Evolutionary conservation across 2,888 invertebrate genomes (phyloP), one percentile per base, ranked within the genome.

Genomic region (Oscheius onirici): DNA sequence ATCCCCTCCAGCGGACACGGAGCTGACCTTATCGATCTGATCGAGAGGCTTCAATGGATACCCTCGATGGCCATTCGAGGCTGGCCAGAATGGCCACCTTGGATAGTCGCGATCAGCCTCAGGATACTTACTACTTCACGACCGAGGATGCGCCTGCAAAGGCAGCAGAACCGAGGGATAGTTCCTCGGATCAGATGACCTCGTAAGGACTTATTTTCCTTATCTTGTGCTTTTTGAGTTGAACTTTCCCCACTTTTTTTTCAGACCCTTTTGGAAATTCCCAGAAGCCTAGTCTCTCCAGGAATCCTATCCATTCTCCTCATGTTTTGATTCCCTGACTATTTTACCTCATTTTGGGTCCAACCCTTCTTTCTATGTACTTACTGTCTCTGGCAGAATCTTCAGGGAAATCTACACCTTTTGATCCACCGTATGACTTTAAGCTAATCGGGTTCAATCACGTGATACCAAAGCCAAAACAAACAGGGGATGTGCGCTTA

Each of bases 31-130:
- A 55, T 55, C 54, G 54, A 55, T 55, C 54, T 8, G 26, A 46
- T 26, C 22, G 63, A 41, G 43, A 15, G 11, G 61, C 6, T 44
- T 41, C 40, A 66, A 74, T 77, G 77, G 71, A 77, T 72, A 77
- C 77, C 44, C 55, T 77, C 66, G 77, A 77, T 67, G 72, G 72
- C 40, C 74, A 74, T n/a, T 73, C 73, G 15, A 49, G 49, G 55
- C 46, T 74, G 26, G 51, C 68, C 49, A 61, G 74, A 46, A 74
- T 77, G 74, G 71, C 72, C 34, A 77, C 77, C 13, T 28, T 77
- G 49, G 77, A 77, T 17, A 74, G 72, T 10, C 65, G 69, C 44
- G 72, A 74, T 13, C 60, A 54, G 34, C 69, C 46, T 3, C 52
- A 71, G 57, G 71, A 71, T 51, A 71, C 65, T 15, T 71, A 71